These are phyloP conservation scores for Bombus vancouverensis DNA, from an alignment of 1,140 invertebrate species.

Conservation along the genomic window DNA sequence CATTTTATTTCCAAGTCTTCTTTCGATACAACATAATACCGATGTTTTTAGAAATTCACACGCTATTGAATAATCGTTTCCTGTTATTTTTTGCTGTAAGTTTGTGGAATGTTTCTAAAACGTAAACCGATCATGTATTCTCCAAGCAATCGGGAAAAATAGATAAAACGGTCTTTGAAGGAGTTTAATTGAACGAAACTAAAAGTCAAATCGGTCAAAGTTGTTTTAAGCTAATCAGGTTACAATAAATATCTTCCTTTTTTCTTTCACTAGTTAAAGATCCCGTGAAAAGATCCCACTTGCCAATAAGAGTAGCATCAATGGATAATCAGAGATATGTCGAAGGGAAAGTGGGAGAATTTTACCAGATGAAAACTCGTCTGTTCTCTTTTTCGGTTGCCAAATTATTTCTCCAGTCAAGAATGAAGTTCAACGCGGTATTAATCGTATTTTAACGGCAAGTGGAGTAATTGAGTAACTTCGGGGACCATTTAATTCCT, in stretches of 20 bases:
- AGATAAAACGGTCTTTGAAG: background rate
- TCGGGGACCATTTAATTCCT: background rate
- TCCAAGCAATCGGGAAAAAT: background rate
- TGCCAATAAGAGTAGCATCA: too few species aligned
- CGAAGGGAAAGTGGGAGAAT: background rate
- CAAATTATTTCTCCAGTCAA: background rate
- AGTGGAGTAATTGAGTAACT: constrained; percentile 7
- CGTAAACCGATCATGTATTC: background rate
- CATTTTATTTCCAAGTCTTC: background rate
- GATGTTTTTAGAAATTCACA: background rate
- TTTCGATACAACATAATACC: too few species aligned
- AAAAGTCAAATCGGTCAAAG: background rate
- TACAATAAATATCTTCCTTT: background rate
- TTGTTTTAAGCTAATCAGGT: background rate
- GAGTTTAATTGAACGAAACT: background rate
- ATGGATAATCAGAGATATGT: background rate
- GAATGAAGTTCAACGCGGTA: background rate
- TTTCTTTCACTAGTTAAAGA: constrained; percentile 36
- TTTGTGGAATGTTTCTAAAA: background rate
- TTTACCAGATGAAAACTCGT: background rate
- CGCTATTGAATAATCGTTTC: background rate
- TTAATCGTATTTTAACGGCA: background rate
- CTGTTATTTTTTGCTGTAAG: too few species aligned
- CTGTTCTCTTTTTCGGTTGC: background rate
- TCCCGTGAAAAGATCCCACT: constrained; percentile 8